Percentiles rank a stretch among this genome's conserved stretches.
Evolutionary conservation across 2,888 invertebrate species (phyloP).

Genomic region (Amphimallon solstitiale): DNA sequence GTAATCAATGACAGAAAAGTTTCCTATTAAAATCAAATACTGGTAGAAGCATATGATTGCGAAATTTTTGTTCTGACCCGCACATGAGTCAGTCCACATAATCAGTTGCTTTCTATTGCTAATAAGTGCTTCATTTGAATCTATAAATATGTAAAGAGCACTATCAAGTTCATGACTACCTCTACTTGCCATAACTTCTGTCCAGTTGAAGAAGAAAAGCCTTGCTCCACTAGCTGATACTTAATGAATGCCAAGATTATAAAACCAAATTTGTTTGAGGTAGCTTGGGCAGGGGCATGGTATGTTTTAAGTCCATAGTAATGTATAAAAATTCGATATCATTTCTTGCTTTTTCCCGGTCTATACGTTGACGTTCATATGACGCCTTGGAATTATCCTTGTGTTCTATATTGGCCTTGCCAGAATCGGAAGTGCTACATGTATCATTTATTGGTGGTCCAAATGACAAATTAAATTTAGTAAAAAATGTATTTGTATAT

Average conservation of each 20-base stretch:
- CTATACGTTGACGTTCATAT: not conserved
- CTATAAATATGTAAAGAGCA: constrained; percentile 40
- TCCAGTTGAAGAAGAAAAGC: constrained; percentile 46
- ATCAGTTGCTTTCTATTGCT: no score
- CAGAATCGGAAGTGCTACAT: not conserved
- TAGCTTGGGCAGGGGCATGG: constrained; percentile 46
- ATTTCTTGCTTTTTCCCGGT: constrained; percentile 30
- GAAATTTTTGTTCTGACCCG: no score
- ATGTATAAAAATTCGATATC: constrained; percentile 35
- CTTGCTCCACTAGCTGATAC: constrained; percentile 28
- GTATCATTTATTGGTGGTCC: not conserved
- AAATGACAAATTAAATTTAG: not conserved
- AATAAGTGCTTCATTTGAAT: no score
- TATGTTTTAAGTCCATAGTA: constrained; percentile 46
- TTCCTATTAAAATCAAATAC: no score
- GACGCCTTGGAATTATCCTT: not conserved
- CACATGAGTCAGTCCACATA: no score
- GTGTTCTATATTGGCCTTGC: not conserved
- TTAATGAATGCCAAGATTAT: constrained; percentile 44
- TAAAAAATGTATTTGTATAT: not conserved
- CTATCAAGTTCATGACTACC: constrained; percentile 48
- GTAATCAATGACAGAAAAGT: no score
- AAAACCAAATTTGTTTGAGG: constrained; percentile 46
- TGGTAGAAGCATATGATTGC: no score
- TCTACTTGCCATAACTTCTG: constrained; percentile 47